Evolutionary conservation across 2,888 invertebrate species (phyloP).

Genomic region (Coelopa pilipes): DNA sequence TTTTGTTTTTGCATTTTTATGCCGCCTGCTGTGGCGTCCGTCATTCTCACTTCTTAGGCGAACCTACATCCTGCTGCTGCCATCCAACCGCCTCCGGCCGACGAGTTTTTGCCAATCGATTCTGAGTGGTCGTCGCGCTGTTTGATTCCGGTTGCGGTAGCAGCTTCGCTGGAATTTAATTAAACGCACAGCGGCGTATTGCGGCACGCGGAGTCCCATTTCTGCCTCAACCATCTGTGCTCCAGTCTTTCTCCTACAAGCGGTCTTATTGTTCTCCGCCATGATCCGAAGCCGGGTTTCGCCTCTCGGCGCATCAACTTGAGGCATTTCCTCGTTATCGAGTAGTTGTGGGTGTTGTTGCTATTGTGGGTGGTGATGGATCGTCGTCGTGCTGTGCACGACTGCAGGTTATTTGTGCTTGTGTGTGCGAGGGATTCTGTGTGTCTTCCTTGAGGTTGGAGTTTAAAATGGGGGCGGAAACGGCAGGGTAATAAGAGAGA

Average conservation of each 20-base stretch:
- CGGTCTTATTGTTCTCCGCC: background rate
- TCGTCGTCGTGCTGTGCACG: background rate
- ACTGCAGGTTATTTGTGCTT: background rate
- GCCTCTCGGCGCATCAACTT: slow-evolving; percentile 15
- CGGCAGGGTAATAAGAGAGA: no score
- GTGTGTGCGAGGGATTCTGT: background rate
- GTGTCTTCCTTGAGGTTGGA: background rate
- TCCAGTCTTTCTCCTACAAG: background rate
- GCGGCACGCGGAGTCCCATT: background rate
- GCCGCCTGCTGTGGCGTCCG: no score
- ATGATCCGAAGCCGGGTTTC: background rate
- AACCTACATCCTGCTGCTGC: no score
- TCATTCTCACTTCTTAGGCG: no score
- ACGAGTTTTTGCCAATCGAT: no score
- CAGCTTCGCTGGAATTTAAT: slow-evolving; percentile 30
- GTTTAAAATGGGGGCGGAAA: no score
- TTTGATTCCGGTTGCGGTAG: no score
- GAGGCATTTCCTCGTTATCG: slow-evolving; percentile 31
- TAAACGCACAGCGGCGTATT: slow-evolving; percentile 24
- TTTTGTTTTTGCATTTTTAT: slow-evolving; percentile 2
- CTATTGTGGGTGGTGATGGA: slow-evolving; percentile 8
- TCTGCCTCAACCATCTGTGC: background rate
- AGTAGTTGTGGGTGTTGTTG: slow-evolving; percentile 29
- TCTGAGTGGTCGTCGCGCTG: no score
- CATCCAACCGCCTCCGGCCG: no score